Evolutionary conservation across 2,888 invertebrate genomes (phyloP).

Genomic region (Brachynemurus nebulosus): DNA sequence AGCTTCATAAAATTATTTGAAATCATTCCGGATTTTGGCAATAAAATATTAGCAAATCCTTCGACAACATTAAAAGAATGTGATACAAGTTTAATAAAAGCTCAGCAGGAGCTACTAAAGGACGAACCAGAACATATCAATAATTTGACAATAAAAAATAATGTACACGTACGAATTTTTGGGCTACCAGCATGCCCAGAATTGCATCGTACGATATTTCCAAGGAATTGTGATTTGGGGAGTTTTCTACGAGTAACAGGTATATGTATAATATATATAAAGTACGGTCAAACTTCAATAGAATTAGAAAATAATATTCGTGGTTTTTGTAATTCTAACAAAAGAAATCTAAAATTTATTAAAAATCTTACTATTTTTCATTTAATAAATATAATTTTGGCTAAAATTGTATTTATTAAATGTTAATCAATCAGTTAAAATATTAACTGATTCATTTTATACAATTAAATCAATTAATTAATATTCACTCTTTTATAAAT

Average conservation of each 20-base stretch:
- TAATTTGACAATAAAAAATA: constrained; percentile 37
- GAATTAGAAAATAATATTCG: neutral
- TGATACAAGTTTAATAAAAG: constrained; percentile 44
- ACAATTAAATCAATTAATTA: too few species aligned
- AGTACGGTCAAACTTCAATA: neutral
- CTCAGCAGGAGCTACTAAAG: constrained; percentile 41
- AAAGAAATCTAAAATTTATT: too few species aligned
- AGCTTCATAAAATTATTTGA: constrained; percentile 60
- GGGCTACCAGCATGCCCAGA: constrained; percentile 57
- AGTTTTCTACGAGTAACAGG: constrained; percentile 62
- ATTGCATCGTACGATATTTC: constrained; percentile 48
- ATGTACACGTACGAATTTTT: constrained; percentile 52
- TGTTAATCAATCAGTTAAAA: too few species aligned
- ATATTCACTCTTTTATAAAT: too few species aligned
- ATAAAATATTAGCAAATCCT: constrained; percentile 50
- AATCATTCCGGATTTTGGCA: constrained; percentile 48
- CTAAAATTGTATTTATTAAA: too few species aligned
- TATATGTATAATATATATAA: constrained; percentile 19
- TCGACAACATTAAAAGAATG: constrained; percentile 46
- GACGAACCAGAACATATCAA: constrained; percentile 28
- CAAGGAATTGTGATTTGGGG: constrained; percentile 55
- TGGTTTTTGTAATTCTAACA: neutral
- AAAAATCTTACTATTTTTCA: neutral
- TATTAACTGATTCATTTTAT: too few species aligned
- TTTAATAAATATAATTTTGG: too few species aligned